Conservation (phyloP, 2,113 vertebrate species). For the Dicrurus megarhynchus region DNA sequence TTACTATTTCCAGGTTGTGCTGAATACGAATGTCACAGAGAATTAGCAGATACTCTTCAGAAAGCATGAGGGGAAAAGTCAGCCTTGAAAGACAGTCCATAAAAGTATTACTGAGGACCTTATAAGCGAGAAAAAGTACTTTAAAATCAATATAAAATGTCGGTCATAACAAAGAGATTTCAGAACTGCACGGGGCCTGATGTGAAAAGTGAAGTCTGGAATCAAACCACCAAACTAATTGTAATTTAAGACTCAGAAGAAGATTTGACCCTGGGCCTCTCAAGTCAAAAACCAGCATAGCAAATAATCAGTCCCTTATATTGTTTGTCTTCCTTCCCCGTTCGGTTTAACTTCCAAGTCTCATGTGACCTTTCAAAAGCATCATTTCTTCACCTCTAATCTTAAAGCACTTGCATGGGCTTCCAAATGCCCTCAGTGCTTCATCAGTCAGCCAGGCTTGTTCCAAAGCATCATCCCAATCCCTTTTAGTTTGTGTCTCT, state of each 20-base stretch:
- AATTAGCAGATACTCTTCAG: neutral
- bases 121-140: neutral
- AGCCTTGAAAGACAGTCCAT: neutral
- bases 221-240: neutral
- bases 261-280: neutral
- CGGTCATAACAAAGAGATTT: neutral
- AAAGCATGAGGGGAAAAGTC: neutral
- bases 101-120: neutral
- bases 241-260: neutral
- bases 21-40: neutral
- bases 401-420: neutral
- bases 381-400: neutral
- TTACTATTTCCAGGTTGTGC: neutral
- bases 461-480: neutral
- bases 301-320: neutral
- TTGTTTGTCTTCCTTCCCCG: neutral
- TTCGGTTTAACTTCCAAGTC: neutral
- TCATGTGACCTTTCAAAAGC: neutral
- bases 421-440: neutral
- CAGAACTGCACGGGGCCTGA: neutral
- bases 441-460: neutral
- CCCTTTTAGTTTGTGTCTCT: neutral
- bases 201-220: neutral
- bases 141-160: conserved; percentile 1
- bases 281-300: neutral